Evolutionary conservation across 2,888 invertebrate species (phyloP).

Genomic region (Mimachlamys varia): DNA sequence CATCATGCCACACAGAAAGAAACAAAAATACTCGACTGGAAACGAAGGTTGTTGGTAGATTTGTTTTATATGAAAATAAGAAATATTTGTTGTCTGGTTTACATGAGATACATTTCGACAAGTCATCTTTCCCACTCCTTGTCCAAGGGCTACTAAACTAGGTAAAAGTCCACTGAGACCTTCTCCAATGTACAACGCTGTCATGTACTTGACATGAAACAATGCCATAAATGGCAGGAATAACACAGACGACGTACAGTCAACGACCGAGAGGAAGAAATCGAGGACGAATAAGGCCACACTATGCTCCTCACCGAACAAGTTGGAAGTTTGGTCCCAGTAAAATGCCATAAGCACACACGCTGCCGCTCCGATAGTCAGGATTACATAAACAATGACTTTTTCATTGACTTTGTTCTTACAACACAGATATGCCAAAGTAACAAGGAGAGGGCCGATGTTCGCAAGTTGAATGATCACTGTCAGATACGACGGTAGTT

Average conservation of each 20-base stretch:
- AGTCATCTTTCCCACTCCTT: constrained; percentile 86
- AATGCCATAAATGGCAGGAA: constrained; percentile 91
- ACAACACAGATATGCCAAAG: constrained; percentile 42
- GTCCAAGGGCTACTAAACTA: constrained; percentile 89
- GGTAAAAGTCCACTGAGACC: constrained; percentile 87
- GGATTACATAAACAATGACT: constrained; percentile 81
- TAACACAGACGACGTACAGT: constrained; percentile 92
- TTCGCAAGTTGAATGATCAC: constrained; percentile 92
- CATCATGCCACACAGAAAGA: constrained; percentile 86
- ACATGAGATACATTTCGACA: constrained; percentile 59
- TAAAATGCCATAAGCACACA: constrained; percentile 82
- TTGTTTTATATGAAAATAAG: constrained; percentile 59
- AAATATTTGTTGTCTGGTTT: constrained; percentile 80
- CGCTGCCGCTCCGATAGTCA: constrained; percentile 80
- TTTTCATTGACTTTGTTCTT: constrained; percentile 71
- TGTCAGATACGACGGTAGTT: constrained; percentile 91
- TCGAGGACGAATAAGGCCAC: constrained; percentile 85
- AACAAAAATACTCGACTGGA: constrained; percentile 86
- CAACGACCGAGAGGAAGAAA: constrained; percentile 88
- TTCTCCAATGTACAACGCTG: constrained; percentile 87
- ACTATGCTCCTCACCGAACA: constrained; percentile 80
- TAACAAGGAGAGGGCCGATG: constrained; percentile 87
- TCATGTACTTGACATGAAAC: constrained; percentile 88
- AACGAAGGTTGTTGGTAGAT: constrained; percentile 84
- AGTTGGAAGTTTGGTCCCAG: constrained; percentile 84